Evolutionary conservation across 2,113 vertebrate species (phyloP).

Genomic region (Anolis carolinensis): DNA sequence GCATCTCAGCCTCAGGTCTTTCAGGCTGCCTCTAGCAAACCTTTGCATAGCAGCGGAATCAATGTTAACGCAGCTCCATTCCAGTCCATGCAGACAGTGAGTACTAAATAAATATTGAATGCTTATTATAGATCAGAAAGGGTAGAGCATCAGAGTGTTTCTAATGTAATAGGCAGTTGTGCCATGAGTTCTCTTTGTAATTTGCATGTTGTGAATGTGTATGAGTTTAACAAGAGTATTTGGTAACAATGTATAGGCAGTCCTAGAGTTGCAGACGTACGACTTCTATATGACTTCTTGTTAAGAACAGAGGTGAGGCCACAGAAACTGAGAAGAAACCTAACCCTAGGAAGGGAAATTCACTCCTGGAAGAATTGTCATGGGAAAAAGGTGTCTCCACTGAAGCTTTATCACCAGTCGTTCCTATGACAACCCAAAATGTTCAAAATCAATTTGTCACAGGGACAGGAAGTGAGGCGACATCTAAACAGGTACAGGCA

Average conservation of each 20-base stretch:
- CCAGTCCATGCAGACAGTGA: conserved; percentile 99
- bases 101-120: conserved; percentile 25
- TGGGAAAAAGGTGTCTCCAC: no score
- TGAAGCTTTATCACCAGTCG: no score
- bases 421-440: no score
- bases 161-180: not conserved
- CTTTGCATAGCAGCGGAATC: conserved; percentile 93
- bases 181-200: not conserved
- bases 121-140: not conserved
- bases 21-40: conserved; percentile 91
- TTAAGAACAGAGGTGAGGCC: no score
- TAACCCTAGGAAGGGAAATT: no score
- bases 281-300: no score
- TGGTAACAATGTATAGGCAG: not conserved
- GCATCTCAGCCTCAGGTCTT: conserved; percentile 93
- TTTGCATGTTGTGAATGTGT: not conserved
- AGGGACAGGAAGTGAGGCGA: no score
- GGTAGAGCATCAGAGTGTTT: not conserved
- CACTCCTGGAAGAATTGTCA: no score
- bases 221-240: not conserved
- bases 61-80: conserved; percentile 99
- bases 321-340: no score
- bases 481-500: no score
- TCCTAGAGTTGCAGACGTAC: no score
- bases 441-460: no score